Evolutionary conservation across 2,113 vertebrate species (phyloP), one percentile per base, ranked within the genome.

Genomic region (Galbula dea): DNA sequence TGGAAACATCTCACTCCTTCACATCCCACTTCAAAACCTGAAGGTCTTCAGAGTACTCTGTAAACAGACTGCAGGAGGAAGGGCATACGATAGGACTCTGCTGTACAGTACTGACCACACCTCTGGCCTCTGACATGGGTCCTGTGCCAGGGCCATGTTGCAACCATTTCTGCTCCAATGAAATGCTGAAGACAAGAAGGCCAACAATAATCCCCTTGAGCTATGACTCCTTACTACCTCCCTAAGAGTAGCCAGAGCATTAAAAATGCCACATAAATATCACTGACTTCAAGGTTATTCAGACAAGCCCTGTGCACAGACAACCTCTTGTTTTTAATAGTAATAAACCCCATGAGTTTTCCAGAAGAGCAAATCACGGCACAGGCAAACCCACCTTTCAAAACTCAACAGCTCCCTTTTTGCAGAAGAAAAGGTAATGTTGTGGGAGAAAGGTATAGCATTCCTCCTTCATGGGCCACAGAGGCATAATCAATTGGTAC

Each of bases 231-330:
- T 71, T 79, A 13, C 45, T 41, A 55, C 76, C 80, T 90, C 80
- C 89, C 86, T 74, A 49, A 79, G 46, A 86, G 65, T 88, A 94
- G 57, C 15, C 4, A 3, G 45, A 37, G 17, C 55, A 88, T 86
- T 96, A 92, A 91, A 92, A 96, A 89, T 74, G 61, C 75, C 87
- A 91, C 72, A 85, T 94, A 94, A 96, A 94, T 95, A 93, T 71
- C 89, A 89, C 75, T 67, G 93, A 45, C 51, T 77, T 59, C 91
- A 95, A 91, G 89, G 91, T 94, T 90, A 91, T 88, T 92, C 74
- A 80, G 89, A 87, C 76, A 88, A 91, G 37, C 39, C 84, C 84
- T 87, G 83, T 4, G 2, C 89, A 80, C 0, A 90, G 80, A 83
- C 41, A 69, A 77, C 45, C 68, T 77, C 17, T 24, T 63, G 32